A percentile compares a stretch with the other conserved stretches of the same genome.
Conservation (phyloP, 2,113 vertebrate species). For the Alces alces region DNA sequence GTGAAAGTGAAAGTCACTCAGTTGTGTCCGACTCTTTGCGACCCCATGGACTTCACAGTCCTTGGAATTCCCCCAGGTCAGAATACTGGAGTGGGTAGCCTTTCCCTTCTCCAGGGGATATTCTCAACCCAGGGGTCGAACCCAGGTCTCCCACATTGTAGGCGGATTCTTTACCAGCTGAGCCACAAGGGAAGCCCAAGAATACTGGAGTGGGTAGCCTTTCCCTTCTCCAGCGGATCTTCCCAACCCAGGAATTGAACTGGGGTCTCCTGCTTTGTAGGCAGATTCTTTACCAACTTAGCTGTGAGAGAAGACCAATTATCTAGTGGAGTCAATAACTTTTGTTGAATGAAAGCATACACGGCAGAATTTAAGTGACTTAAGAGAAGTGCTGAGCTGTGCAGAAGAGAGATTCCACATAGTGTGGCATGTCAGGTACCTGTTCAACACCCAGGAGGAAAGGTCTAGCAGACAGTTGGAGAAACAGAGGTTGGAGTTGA, state of each 20-base stretch:
- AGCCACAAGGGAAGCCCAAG: no score
- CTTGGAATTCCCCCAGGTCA: background rate
- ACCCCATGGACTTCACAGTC: background rate
- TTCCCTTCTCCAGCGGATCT: no score
- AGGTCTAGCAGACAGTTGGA: background rate
- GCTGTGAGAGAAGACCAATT: background rate
- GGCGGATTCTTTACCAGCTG: no score
- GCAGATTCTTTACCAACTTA: background rate
- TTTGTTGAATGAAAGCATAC: background rate
- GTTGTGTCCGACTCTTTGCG: background rate
- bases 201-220: no score
- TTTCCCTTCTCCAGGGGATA: background rate
- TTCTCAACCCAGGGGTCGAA: background rate
- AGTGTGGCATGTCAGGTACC: background rate
- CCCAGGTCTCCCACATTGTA: no score
- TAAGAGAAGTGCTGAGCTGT: background rate
- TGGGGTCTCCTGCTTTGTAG: background rate
- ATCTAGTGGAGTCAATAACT: background rate
- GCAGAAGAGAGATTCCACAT: background rate
- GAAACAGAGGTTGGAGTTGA: background rate
- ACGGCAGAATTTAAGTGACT: background rate
- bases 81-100: background rate
- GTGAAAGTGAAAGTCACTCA: background rate
- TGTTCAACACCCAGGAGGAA: background rate
- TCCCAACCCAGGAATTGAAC: no score